A percentile compares a stretch with the other conserved stretches of the same genome.
phyloP scores from a whole-genome alignment of 2,888 invertebrate genomes.

The Leptinotarsa peninsularis region DNA sequence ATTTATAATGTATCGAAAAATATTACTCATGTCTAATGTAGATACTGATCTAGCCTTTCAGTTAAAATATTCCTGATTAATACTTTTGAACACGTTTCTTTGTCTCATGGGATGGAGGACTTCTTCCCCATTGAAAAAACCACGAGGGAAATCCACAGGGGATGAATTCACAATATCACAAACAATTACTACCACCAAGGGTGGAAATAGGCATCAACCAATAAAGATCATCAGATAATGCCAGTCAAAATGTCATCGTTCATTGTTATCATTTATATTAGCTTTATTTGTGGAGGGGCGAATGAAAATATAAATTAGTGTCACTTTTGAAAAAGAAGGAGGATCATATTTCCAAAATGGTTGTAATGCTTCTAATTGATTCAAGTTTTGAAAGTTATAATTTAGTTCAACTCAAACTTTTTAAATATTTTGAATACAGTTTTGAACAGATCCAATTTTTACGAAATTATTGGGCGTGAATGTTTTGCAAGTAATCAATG shows the following conservation, averaged over 20 bases:
- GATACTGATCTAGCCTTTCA: neutral
- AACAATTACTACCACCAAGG: slow-evolving; percentile 40
- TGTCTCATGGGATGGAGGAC: neutral
- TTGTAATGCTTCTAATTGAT: neutral
- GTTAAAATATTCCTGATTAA: neutral
- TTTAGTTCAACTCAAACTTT: neutral
- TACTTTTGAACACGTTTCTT: neutral
- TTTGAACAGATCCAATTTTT: no score
- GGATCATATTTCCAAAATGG: neutral
- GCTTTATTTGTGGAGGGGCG: neutral
- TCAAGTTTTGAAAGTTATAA: no score
- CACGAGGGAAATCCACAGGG: slow-evolving; percentile 31
- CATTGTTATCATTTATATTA: slow-evolving; percentile 28
- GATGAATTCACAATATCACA: slow-evolving; percentile 38
- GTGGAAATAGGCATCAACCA: slow-evolving; percentile 40
- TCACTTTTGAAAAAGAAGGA: neutral
- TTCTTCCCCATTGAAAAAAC: slow-evolving; percentile 15
- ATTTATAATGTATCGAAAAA: no score
- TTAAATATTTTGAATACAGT: neutral
- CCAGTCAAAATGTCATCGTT: slow-evolving; percentile 37
- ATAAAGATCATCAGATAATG: slow-evolving; percentile 41
- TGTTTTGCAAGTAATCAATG: no score
- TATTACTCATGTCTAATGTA: neutral
- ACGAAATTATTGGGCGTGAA: no score
- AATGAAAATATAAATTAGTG: slow-evolving; percentile 16